phyloP scores from a whole-genome alignment of 2,888 invertebrate genomes.

The Rhopalosiphum nymphaeae region DNA sequence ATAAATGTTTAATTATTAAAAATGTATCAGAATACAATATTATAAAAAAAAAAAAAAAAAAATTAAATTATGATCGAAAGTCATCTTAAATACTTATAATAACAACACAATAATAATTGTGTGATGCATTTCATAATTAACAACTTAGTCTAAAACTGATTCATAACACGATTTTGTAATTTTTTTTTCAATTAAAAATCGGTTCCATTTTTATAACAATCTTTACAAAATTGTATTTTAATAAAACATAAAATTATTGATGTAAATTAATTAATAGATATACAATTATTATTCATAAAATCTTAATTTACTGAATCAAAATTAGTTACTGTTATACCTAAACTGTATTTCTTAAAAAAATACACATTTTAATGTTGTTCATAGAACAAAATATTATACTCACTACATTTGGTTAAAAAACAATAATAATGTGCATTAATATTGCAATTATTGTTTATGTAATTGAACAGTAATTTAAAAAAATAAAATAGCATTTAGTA shows the following conservation, averaged over 20 bases:
- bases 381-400: no score
- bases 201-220: neutral
- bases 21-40: neutral
- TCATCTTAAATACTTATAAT: neutral
- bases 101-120: neutral
- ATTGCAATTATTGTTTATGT: no score
- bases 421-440: no score
- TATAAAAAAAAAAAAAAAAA: neutral
- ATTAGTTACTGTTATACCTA: neutral
- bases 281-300: neutral
- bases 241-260: neutral
- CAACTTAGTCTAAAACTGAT: neutral
- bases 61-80: no score
- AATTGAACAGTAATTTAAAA: no score
- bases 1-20: neutral
- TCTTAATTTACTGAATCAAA: neutral
- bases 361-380: no score
- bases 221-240: neutral
- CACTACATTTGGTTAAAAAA: no score
- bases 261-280: neutral
- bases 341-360: neutral
- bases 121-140: neutral
- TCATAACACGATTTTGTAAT: neutral
- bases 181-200: neutral
- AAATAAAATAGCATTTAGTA: no score